A percentile compares a stretch with the other conserved stretches of the same genome.
Conservation (phyloP, 2,888 invertebrate species). For the Melanostoma mellinum region DNA sequence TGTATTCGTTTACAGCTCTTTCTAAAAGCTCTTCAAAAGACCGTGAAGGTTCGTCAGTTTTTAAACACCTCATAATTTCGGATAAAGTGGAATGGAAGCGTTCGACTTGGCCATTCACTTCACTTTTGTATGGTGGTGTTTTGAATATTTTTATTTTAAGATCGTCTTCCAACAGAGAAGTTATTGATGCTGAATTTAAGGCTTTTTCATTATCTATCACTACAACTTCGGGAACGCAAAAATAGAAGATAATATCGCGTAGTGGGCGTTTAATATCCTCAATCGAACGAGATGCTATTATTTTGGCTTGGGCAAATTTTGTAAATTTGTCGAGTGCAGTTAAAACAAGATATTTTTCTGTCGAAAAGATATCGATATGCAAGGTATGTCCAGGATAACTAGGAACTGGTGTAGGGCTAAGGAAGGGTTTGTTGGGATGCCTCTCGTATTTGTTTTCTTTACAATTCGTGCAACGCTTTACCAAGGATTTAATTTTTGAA, state of each 20-base stretch:
- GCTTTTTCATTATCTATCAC: conserved; percentile 18
- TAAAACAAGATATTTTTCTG: conserved; percentile 40
- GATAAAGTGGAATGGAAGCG: too few relatives aligned
- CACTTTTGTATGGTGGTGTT: not conserved
- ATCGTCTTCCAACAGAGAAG: conserved; percentile 14
- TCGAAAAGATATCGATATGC: conserved; percentile 51
- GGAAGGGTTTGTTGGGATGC: conserved; percentile 13
- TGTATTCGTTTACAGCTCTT: too few relatives aligned
- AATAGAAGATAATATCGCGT: conserved; percentile 17
- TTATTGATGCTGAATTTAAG: conserved; percentile 4
- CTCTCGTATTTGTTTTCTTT: conserved; percentile 53
- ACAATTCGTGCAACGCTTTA: conserved; percentile 27
- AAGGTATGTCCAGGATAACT: conserved; percentile 44
- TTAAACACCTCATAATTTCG: not conserved
- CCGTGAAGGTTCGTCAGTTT: not conserved
- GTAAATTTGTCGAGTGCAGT: conserved; percentile 44
- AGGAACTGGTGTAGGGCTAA: conserved; percentile 39
- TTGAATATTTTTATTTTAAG: conserved; percentile 9
- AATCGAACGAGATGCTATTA: conserved; percentile 1
- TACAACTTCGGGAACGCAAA: conserved; percentile 25
- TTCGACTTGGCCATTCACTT: too few relatives aligned
- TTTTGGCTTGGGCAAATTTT: conserved; percentile 18
- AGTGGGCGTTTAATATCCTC: conserved; percentile 40
- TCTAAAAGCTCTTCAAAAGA: too few relatives aligned
- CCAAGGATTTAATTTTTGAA: conserved; percentile 1